These are phyloP conservation scores for Pleuronectes platessa DNA, from an alignment of 2,113 vertebrate species.

Conservation along the genomic window DNA sequence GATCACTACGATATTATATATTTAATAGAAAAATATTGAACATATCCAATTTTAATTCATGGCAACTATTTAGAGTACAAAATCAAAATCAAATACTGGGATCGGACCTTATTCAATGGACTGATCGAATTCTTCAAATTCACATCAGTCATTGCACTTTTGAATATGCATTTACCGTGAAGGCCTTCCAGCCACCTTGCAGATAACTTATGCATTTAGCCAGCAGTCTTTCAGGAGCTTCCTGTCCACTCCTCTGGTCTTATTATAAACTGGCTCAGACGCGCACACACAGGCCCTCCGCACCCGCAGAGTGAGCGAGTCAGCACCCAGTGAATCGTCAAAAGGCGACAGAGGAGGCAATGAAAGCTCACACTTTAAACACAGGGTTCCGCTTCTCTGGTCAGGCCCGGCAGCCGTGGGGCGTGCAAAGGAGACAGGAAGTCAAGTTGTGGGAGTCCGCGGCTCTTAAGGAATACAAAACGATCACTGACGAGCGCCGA, in stretches of 20 bases:
- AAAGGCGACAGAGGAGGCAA: constrained; percentile 62
- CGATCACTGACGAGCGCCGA: constrained; percentile 59
- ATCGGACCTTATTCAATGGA: too few species aligned
- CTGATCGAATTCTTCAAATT: background rate
- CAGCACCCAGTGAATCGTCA: constrained; percentile 67
- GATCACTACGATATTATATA: too few species aligned
- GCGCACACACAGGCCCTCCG: constrained; percentile 3
- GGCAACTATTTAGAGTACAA: too few species aligned
- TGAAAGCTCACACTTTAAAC: constrained; percentile 69
- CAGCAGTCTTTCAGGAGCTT: constrained; percentile 45
- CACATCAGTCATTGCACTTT: background rate
- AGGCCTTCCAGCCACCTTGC: constrained; percentile 28
- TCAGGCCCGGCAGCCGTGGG: constrained; percentile 31
- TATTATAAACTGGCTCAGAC: constrained; percentile 34
- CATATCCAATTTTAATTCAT: too few species aligned
- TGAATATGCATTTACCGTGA: constrained; percentile 5
- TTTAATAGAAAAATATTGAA: too few species aligned
- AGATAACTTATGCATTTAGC: constrained; percentile 48
- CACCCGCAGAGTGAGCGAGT: constrained; percentile 34
- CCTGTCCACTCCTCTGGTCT: constrained; percentile 48
- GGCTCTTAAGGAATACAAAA: constrained; percentile 74
- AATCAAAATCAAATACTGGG: too few species aligned
- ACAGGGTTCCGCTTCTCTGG: constrained; percentile 61
- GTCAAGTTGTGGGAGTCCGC: constrained; percentile 63
- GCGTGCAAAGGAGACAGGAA: constrained; percentile 69